Evolutionary conservation across 2,113 vertebrate genomes (phyloP), one percentile per base, ranked within the genome.

Genomic region (Pleuronectes platessa): DNA sequence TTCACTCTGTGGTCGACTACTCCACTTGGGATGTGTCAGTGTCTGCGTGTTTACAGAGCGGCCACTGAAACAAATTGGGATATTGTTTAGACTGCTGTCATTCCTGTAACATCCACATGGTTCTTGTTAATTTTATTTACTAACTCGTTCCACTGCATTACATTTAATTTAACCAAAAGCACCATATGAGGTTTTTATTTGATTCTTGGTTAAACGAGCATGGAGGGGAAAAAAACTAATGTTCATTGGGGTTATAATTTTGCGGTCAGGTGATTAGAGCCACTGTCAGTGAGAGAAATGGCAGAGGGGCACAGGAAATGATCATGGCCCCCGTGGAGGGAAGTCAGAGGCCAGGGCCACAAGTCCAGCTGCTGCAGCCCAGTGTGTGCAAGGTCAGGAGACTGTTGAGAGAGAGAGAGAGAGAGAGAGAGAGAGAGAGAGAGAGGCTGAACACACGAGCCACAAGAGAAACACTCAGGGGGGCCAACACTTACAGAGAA

Each of bases 291-390:
- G 68, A 89, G 87, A 91, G 82, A 92, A 91, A 84, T 84, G 82
- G 78, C 87, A 86, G 82, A 87, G 89, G 79, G 84, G 86, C 54
- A 65, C 93, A 93, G 93, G 93, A 94, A 94, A 90, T 84, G 83
- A 90, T 89, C 58, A 15, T 20, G 69, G 86, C 82, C 85, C 86
- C 79, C 87, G 79, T 84, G 89, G 84, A 89, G 88, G 83, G 78
- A 62, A 82, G 84, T 76, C 76, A 71, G 83, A 83, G 83, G 88
- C 88, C 88, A 73, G 76, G 27, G 81, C 78, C 54, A 75, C 79
- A 59, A 23, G 71, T 79, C 83, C 82, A 89, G 88, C 90, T 90
- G 88, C 88, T 90, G 82, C 81, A 88, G 76, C 64, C 76, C 71
- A 68, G 74, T 13, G 85, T 93, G 78, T 85, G 78, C 90, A 81